Evolutionary conservation across 1,140 invertebrate species (phyloP).

Genomic region (Neotoxoptera formosana): DNA sequence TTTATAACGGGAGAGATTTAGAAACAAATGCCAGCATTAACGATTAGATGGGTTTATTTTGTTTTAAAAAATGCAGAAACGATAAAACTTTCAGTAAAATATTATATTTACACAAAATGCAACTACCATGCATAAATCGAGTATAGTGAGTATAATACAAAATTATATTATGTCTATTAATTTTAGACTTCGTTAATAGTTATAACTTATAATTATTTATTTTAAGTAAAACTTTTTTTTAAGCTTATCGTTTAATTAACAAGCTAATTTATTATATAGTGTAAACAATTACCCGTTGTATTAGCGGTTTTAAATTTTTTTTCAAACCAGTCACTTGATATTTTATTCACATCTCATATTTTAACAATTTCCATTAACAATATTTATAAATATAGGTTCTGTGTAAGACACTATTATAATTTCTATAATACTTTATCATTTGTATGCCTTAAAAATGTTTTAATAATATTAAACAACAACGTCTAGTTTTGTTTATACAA

Average conservation of each 20-base stretch:
- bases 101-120: neutral
- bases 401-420: neutral
- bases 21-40: neutral
- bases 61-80: neutral
- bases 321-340: neutral
- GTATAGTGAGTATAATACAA: neutral
- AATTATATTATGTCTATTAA: neutral
- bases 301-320: neutral
- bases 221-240: neutral
- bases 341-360: neutral
- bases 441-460: neutral
- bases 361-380: neutral
- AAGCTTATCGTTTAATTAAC: neutral
- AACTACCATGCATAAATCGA: neutral
- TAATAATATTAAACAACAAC: neutral
- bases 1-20: conserved; percentile 30
- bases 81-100: neutral
- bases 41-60: neutral
- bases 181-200: neutral
- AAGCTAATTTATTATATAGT: neutral
- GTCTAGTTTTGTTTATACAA: neutral
- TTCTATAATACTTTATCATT: neutral
- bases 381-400: neutral
- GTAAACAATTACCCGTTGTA: neutral
- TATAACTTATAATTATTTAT: neutral